These are phyloP conservation scores for Psittacula derbiana DNA, from an alignment of 2,797 vertebrate species.

Conservation along the genomic window DNA sequence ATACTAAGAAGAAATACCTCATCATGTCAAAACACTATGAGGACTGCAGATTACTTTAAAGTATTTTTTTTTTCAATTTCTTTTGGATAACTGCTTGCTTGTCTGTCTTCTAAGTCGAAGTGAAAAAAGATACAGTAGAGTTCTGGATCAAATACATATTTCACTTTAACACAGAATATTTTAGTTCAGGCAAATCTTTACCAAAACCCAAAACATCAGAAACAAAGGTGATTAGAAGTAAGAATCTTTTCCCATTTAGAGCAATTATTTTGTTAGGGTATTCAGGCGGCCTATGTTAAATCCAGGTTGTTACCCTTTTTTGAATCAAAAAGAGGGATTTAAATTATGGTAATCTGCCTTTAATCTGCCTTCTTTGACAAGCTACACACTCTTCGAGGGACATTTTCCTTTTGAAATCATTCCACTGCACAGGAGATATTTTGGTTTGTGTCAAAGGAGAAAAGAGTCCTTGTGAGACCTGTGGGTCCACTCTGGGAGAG, in stretches of 20 bases:
- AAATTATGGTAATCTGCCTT: neutral
- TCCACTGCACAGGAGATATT: neutral
- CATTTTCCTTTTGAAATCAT: neutral
- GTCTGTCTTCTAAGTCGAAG: neutral
- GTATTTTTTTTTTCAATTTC: neutral
- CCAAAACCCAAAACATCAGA: neutral
- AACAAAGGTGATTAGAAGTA: neutral
- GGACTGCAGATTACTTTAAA: neutral
- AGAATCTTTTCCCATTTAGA: neutral
- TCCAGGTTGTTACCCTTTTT: neutral
- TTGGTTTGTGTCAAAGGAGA: neutral
- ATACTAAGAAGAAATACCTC: neutral
- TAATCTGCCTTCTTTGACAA: neutral
- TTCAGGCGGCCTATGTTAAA: neutral
- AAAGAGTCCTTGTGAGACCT: neutral
- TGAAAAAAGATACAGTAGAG: neutral
- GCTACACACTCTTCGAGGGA: neutral
- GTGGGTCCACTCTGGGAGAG: too few relatives aligned
- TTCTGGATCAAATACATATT: neutral
- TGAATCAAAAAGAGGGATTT: neutral
- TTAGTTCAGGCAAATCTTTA: neutral
- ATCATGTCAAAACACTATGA: neutral
- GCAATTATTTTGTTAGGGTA: neutral
- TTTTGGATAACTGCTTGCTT: neutral
- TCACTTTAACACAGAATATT: neutral